Percentiles rank a stretch among this genome's conserved stretches.
Conservation (phyloP, 2,888 invertebrate species). For the Lochmaea crataegi region DNA sequence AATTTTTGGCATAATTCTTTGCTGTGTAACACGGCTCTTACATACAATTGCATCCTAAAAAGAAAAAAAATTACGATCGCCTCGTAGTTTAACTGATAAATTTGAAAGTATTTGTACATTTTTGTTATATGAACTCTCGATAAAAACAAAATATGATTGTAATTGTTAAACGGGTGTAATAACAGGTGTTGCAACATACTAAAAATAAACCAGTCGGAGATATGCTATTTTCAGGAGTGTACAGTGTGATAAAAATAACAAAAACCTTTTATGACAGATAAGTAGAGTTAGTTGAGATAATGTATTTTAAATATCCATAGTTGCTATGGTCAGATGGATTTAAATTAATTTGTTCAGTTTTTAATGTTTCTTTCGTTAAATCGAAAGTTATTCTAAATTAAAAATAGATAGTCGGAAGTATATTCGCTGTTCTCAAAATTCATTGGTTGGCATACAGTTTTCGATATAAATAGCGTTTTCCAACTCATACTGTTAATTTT, state of each 20-base stretch:
- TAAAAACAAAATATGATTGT: not conserved
- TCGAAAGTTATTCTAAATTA: not conserved
- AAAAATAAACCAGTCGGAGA: not conserved
- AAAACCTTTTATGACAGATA: not conserved
- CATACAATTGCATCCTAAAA: no score
- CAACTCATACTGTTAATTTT: not conserved
- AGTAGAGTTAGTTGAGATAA: not conserved
- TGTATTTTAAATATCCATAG: not conserved
- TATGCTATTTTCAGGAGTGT: not conserved
- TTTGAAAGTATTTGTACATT: no score
- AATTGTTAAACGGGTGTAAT: not conserved
- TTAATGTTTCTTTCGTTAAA: no score
- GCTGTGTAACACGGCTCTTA: no score
- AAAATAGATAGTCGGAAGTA: not conserved
- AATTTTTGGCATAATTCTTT: no score
- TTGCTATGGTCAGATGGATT: no score
- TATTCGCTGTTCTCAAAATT: not conserved
- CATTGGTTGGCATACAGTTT: not conserved
- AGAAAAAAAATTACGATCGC: no score
- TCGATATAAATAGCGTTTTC: not conserved
- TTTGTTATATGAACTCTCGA: not conserved
- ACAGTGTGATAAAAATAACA: not conserved
- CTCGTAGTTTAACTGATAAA: no score
- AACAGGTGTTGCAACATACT: conserved; percentile 11
- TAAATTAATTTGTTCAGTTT: no score